A percentile compares a stretch with the other conserved stretches of the same genome.
Evolutionary conservation across 2,888 invertebrate species (phyloP).

Genomic region (Pyralis farinalis): DNA sequence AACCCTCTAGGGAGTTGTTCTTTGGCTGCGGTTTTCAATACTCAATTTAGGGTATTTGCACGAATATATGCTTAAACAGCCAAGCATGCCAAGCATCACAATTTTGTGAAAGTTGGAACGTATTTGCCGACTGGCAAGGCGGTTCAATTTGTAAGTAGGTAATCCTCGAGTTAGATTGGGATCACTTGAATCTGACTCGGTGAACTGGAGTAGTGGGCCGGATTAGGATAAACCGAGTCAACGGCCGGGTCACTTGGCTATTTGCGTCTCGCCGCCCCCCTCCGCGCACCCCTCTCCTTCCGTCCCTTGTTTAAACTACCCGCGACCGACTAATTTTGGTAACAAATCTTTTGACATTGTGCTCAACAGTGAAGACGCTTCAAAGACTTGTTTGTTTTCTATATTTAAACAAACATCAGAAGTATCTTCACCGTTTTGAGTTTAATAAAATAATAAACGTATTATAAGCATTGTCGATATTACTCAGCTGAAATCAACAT

Average conservation of each 20-base stretch:
- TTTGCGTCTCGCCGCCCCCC: slow-evolving; percentile 60
- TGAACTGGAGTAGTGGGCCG: slow-evolving; percentile 79
- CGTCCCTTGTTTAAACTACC: slow-evolving; percentile 62
- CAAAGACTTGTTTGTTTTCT: slow-evolving; percentile 19
- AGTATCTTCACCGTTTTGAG: slow-evolving; percentile 6
- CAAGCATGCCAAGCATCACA: too few relatives aligned
- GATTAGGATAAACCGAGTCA: slow-evolving; percentile 80
- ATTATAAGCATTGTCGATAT: too few relatives aligned
- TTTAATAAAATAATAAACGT: too few relatives aligned
- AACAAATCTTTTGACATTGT: slow-evolving; percentile 53
- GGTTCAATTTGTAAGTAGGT: slow-evolving; percentile 18
- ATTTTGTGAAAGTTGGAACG: too few relatives aligned
- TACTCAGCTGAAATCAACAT: too few relatives aligned
- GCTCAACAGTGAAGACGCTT: slow-evolving; percentile 34
- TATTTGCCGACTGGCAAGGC: background rate
- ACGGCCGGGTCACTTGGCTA: slow-evolving; percentile 79
- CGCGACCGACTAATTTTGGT: slow-evolving; percentile 63
- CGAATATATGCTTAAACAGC: too few relatives aligned
- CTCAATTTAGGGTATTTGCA: too few relatives aligned
- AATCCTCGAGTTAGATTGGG: slow-evolving; percentile 31
- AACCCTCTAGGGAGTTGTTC: too few relatives aligned
- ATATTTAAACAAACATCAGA: slow-evolving; percentile 9
- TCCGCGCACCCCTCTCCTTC: slow-evolving; percentile 44
- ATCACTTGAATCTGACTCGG: slow-evolving; percentile 37
- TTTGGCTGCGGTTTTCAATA: too few relatives aligned